These are phyloP conservation scores for Macquaria ambigua DNA, from an alignment of 2,113 vertebrate species.

Conservation along the genomic window DNA sequence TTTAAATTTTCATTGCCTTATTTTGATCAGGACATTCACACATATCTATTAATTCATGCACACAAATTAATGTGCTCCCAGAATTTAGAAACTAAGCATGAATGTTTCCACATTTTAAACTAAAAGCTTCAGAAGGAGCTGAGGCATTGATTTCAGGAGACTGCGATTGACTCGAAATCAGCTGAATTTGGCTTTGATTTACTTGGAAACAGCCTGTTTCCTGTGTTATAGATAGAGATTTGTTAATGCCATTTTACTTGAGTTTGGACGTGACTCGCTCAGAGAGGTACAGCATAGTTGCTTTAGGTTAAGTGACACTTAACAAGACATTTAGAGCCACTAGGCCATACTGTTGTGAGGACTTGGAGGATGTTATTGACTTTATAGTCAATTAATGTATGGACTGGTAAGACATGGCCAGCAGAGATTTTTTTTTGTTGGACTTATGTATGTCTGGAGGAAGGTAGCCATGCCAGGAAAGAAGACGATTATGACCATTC, in stretches of 20 bases:
- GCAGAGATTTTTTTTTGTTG: background rate
- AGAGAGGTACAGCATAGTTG: background rate
- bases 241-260: background rate
- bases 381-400: background rate
- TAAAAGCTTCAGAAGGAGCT: conserved; percentile 11
- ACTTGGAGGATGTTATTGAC: background rate
- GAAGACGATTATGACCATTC: conserved; percentile 2
- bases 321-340: background rate
- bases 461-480: background rate
- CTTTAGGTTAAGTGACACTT: background rate
- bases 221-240: background rate
- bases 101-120: conserved; percentile 12
- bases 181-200: background rate
- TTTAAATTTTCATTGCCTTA: background rate
- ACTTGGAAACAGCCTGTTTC: background rate
- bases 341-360: background rate
- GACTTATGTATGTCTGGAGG: background rate
- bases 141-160: background rate
- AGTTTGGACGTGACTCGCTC: background rate
- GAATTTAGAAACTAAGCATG: background rate
- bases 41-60: background rate
- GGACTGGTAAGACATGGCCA: background rate
- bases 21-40: background rate
- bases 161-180: background rate
- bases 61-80: background rate